These are phyloP conservation scores for Neosilurus hyrtlii DNA, from an alignment of 2,797 vertebrate species.

Conservation along the genomic window DNA sequence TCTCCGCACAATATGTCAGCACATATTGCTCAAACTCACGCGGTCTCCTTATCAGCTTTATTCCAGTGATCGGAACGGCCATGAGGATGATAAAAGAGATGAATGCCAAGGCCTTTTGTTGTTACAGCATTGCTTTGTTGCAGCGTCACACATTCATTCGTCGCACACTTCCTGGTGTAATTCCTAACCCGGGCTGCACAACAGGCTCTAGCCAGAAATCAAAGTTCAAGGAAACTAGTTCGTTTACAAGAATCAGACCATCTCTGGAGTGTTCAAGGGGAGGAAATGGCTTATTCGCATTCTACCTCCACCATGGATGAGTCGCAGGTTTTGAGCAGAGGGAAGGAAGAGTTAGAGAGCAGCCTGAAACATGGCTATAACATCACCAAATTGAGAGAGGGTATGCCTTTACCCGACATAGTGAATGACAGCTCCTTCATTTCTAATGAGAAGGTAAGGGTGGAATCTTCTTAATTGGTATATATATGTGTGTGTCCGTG, in stretches of 20 bases:
- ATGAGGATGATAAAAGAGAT: background rate
- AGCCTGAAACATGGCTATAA: background rate
- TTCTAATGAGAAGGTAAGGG: constrained; percentile 54
- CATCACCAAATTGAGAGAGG: constrained; percentile 30
- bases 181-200: constrained; percentile 27
- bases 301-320: constrained; percentile 20
- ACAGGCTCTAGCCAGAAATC: constrained; percentile 40
- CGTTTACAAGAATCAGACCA: constrained; percentile 62
- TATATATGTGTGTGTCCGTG: background rate
- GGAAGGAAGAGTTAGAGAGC: constrained; percentile 35
- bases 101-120: background rate
- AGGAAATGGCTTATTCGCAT: constrained; percentile 60
- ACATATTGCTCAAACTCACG: background rate
- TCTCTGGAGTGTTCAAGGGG: constrained; percentile 47
- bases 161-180: constrained; percentile 25
- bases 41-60: constrained; percentile 30
- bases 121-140: constrained; percentile 13
- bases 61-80: constrained; percentile 1
- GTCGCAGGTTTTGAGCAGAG: constrained; percentile 47
- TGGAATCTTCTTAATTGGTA: background rate
- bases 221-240: constrained; percentile 60
- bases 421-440: constrained; percentile 48
- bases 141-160: background rate
- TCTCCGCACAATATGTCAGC: background rate
- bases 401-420: constrained; percentile 49